These are phyloP conservation scores for Pangasius macronema DNA, from an alignment of 2,797 vertebrate species.

Conservation along the genomic window DNA sequence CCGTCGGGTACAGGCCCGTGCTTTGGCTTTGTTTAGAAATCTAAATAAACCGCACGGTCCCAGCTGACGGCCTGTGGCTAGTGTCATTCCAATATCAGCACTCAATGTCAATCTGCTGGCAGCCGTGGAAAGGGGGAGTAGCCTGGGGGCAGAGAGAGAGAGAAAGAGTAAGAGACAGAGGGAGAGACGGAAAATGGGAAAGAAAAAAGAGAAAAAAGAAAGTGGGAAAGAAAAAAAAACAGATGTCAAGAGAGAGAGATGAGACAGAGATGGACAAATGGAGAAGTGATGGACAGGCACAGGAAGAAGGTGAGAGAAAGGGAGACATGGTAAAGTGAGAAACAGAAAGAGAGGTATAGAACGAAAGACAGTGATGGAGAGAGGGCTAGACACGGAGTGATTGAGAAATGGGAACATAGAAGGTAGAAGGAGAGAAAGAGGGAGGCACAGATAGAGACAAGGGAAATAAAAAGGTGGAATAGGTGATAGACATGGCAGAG, in stretches of 20 bases:
- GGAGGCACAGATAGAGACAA: not conserved
- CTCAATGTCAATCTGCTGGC: slow-evolving; percentile 50
- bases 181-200: not conserved
- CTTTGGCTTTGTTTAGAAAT: slow-evolving; percentile 41
- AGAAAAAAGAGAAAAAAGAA: too few relatives aligned
- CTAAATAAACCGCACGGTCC: slow-evolving; percentile 48
- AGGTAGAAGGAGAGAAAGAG: slow-evolving; percentile 40
- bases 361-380: not conserved
- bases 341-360: not conserved
- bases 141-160: slow-evolving; percentile 52
- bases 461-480: not conserved
- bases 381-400: not conserved
- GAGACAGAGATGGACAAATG: not conserved
- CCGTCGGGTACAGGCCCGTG: not conserved
- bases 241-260: not conserved
- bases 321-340: not conserved
- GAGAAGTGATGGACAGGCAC: not conserved
- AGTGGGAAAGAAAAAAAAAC: not conserved
- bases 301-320: slow-evolving; percentile 3
- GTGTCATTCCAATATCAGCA: slow-evolving; percentile 61
- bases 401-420: not conserved
- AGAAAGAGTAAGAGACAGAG: not conserved
- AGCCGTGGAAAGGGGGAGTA: slow-evolving; percentile 61
- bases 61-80: slow-evolving; percentile 49
- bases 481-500: not conserved